phyloP scores from a whole-genome alignment of 2,797 vertebrate genomes.

The Chelidonichthys spinosus region DNA sequence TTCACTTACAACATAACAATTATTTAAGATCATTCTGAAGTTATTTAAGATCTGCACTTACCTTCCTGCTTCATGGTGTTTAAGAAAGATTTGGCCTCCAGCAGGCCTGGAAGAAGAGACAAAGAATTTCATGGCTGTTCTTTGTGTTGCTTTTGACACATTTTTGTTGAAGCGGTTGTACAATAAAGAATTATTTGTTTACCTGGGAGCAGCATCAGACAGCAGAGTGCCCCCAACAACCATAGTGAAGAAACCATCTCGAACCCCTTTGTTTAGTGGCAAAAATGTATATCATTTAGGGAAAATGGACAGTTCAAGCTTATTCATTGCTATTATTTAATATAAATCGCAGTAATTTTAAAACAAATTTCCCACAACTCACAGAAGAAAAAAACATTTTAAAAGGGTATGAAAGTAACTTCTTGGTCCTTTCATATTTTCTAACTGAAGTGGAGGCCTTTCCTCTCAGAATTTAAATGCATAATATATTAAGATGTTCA shows the following conservation, averaged over 20 bases:
- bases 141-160: not conserved
- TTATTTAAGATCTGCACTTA: conserved; percentile 33
- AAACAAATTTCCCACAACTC: not conserved
- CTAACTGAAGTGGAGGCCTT: not conserved
- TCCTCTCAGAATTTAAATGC: not conserved
- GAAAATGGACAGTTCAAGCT: not conserved
- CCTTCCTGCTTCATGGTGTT: conserved; percentile 77
- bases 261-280: conserved; percentile 45
- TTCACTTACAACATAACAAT: not conserved
- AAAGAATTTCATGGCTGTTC: not conserved
- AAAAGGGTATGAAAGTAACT: not conserved
- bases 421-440: not conserved
- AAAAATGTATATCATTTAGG: not conserved
- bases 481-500: not conserved
- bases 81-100: conserved; percentile 82
- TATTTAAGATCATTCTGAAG: no score
- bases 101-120: conserved; percentile 62
- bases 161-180: not conserved
- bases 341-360: not conserved
- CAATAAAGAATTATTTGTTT: conserved; percentile 20
- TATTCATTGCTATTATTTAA: not conserved
- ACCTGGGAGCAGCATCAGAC: conserved; percentile 76
- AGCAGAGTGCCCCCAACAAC: conserved; percentile 66
- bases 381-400: not conserved
- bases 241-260: conserved; percentile 74